Evolutionary conservation across 2,113 vertebrate genomes (phyloP), one percentile per base, ranked within the genome.

Genomic region (Onychorhynchus coronatus): DNA sequence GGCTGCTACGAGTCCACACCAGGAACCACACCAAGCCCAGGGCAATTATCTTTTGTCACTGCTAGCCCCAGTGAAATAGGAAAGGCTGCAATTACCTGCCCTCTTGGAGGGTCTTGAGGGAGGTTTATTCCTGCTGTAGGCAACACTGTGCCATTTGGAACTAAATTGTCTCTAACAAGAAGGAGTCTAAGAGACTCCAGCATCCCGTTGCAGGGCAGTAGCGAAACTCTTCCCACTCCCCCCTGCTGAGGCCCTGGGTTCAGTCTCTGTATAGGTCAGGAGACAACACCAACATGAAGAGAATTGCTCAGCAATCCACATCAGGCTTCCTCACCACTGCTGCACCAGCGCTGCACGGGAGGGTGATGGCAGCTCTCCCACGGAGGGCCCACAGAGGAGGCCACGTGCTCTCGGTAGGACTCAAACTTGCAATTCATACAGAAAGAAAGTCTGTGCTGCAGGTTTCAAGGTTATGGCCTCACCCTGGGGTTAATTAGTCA

Each of bases 361-460:
- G 41, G 50, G 41, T 11, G 46, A 35, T 17, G 33, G 33, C 53
- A 62, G 22, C 12, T 16, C 15, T 71, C 72, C 49, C 50, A 23
- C 22, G 37, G 3, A 23, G 0, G 21, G 50, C 4, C 41, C 46
- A 12, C 0, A 37, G n/a, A 35, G 44, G 20, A 58, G n/a, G 53
- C 22, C 5, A 35, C 44, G 5, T 0, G 1, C 67, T 58, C 55
- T 23, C 65, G 31, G n/a, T 2, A 39, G 41, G 2, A n/a, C 22
- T 92, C 14, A 19, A 39, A 75, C 75, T 61, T 41, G 20, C 19
- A 7, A 21, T 44, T 66, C 17, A 16, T 2, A 44, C 31, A 37
- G 61, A 8, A 46, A 25, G 39, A 27, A 58, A 49, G 5, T 12
- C 46, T 14, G 4, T 14, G 11, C 0, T 1, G 70, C 61, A 75